Evolutionary conservation across 2,888 invertebrate genomes (phyloP).

Genomic region (Syritta pipiens): DNA sequence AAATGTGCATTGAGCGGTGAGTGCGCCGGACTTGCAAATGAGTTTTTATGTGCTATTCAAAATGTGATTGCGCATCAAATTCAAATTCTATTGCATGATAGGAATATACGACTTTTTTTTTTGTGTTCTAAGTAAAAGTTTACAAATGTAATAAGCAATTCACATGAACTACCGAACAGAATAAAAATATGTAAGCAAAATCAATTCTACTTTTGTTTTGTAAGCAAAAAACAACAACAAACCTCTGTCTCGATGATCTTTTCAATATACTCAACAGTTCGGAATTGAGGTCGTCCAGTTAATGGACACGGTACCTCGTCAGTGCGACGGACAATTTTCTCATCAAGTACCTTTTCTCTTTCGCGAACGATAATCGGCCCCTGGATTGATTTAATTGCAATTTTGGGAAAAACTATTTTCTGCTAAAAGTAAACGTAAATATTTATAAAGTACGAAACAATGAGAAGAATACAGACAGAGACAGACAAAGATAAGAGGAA

Average conservation of each 20-base stretch:
- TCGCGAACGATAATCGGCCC: constrained; percentile 92
- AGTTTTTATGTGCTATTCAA: constrained; percentile 17
- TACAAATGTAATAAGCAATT: not conserved
- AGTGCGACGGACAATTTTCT: constrained; percentile 91
- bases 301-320: constrained; percentile 93
- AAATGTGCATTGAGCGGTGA: constrained; percentile 16
- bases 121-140: not conserved
- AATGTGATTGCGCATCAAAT: constrained; percentile 1
- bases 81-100: no score
- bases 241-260: constrained; percentile 98
- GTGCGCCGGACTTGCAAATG: constrained; percentile 17
- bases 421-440: constrained; percentile 71
- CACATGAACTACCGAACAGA: not conserved
- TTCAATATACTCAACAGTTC: constrained; percentile 96
- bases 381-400: constrained; percentile 91
- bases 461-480: constrained; percentile 47
- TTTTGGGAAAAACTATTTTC: constrained; percentile 86
- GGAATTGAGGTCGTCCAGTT: constrained; percentile 91
- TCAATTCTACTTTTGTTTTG: not conserved
- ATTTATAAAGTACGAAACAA: constrained; percentile 22
- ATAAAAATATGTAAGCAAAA: not conserved
- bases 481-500: constrained; percentile 35
- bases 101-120: no score
- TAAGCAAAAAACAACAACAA: constrained; percentile 75
- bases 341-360: constrained; percentile 93